Percentiles rank a stretch among this genome's conserved stretches.
These are phyloP conservation scores for Trachelus troglodyta DNA, from an alignment of 2,888 invertebrate species.

Conservation along the genomic window DNA sequence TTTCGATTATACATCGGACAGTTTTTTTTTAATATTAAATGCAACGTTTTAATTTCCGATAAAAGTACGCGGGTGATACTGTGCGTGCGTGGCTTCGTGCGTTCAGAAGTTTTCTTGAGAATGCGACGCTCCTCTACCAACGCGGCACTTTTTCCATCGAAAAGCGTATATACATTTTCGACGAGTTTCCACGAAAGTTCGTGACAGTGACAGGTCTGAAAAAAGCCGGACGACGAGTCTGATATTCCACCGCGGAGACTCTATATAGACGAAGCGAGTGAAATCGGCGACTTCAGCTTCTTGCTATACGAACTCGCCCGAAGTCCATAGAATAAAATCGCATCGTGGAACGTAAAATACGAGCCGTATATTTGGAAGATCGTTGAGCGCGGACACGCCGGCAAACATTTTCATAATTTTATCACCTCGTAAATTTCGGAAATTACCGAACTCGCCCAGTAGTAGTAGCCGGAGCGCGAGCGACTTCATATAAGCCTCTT, in stretches of 20 bases:
- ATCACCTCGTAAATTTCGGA: conserved; percentile 17
- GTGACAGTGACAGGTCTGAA: neutral
- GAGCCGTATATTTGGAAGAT: conserved; percentile 15
- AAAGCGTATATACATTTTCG: neutral
- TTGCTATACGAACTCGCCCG: neutral
- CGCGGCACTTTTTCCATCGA: neutral
- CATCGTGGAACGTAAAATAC: conserved; percentile 15
- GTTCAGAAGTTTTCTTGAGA: neutral
- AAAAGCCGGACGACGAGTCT: neutral
- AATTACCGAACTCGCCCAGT: conserved; percentile 21
- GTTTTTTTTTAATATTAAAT: neutral
- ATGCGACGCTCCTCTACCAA: neutral
- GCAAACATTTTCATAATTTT: conserved; percentile 23
- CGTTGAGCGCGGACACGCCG: conserved; percentile 16
- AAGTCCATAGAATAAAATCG: conserved; percentile 1
- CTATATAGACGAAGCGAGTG: neutral
- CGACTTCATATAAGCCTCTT: conserved; percentile 6
- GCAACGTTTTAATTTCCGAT: neutral
- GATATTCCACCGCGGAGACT: neutral
- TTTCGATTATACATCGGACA: neutral
- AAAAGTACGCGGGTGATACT: neutral
- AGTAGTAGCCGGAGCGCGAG: conserved; percentile 2
- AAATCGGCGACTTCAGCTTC: neutral
- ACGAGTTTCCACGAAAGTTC: neutral
- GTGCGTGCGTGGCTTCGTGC: neutral